Evolutionary conservation across 1,140 invertebrate species (phyloP), one percentile per base, ranked within the genome.

Genomic region (Daktulosphaira vitifoliae): DNA sequence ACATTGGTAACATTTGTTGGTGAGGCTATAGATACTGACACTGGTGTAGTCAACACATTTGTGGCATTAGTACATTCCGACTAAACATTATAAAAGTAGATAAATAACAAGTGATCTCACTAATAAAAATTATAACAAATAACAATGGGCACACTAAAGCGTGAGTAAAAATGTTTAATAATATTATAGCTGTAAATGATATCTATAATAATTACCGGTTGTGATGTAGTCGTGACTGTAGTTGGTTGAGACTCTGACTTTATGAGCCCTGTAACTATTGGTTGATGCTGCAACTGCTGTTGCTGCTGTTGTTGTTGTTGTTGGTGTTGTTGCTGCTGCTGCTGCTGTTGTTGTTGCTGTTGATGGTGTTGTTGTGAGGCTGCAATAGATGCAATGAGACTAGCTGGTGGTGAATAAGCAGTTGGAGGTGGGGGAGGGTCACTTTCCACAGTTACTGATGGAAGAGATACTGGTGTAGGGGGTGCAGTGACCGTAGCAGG

Each of bases 321-420:
- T 16, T 54, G 52, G 0, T 56, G 52, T 15, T 56, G 52, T 2
- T 56, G 52, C 0, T 56, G 52, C 1, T 56, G 52, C 0, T 56
- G 53, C 1, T 56, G 51, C 1, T 38, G 51, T 13, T 53, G 51
- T 1, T 53, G 51, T 49, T 79, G 73, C 13, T 56, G 65, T 15
- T 65, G 56, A 6, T 37, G 23, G 5, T 56, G 65, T 8, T 65
- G 56, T 5, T 37, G 23, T 4, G 76, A 76, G 3, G 75, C 74
- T 0, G 75, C 74, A 67, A 76, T 76, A 26, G 77, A 76, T 15
- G 79, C 77, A 54, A 76, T 77, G 54, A 75, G 76, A 56, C 77
- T 51, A 33, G 44, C 16, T 22, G 73, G 67, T 9, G 75, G 70
- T 6, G 73, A 70, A 26, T 72, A 71, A 68, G 74, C 78, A 26